Base-by-base conservation (phyloP, 2,888 invertebrate genomes). In the Volucella zonaria region DNA sequence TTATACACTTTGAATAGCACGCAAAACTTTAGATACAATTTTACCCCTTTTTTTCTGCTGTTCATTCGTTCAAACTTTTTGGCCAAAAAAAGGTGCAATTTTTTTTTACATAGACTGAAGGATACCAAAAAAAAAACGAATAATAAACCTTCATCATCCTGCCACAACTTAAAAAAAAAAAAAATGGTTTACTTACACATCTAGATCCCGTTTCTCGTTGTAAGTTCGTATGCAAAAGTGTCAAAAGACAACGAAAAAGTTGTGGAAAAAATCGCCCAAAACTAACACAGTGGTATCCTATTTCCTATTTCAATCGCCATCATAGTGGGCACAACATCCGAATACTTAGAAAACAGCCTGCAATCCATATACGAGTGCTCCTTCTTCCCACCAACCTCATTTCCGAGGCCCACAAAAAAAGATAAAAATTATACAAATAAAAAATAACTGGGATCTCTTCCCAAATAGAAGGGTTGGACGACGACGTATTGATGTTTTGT, bases 401-500 rank as follows among this genome's bases (percentile, higher is more conserved):
- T 68, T 74, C 74, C 51, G 66, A 80, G 74, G 78, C 74, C 47
- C 58, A 74, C 8, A 51, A 31, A 51, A 58, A 70, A 40, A 70
- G 43, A 49, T 42, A 49, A 56, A 43, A 62, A 31, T 12, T 1
- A 11, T 18, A 38, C 9, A 10, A 52, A 59, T 59, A 73, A 64
- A 54, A 40, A 49, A 58, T 14, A 45, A 61, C 45, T 14, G 45
- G 47, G 31, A 12, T 42, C 64, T 51, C 11, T n/a, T 40, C 23
- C 58, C 75, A 75, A 74, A 78, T 85, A 81, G 83, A 85, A 85
- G 83, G 83, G 83, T 85, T 85, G 83, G 70, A 71, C 81, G 85
- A 81, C 81, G 76, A 85, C 81, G 81, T 85, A 85, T 85, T 81
- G 81, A 85, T 85, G 85, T 85, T 85, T 81, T 85, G 85, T 85